Evolutionary conservation across 92 coral and sea anemone genomes (phyloP), one percentile per base, ranked within the genome.

Genomic region (Actinernus sp.): DNA sequence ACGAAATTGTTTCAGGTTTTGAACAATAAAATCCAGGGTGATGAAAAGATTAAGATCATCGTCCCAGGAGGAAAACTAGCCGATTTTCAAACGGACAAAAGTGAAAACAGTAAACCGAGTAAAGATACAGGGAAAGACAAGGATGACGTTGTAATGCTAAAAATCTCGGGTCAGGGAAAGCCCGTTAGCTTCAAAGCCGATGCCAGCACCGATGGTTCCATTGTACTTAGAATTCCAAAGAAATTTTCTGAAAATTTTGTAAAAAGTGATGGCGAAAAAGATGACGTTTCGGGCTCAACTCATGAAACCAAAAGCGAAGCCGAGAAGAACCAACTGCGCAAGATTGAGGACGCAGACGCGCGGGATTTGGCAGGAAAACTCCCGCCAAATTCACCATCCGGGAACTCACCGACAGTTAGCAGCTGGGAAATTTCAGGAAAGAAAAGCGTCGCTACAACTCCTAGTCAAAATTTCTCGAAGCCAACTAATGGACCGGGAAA

Each of bases 131-230:
- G 47, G 58, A 37, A 19, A 18, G 52, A 31, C 3, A 47, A 73
- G 20, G 63, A 49, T 28, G 73, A 67, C 22, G 84, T 21, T 37
- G 88, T 90, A 23, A 80, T 80, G 20, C 40, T 90, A 1, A 85
- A 85, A 54, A 90, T 89, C 34, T 68, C 87, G 17, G 89, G 89
- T 10, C 53, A 63, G 8, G 96, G 96, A 25, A 81, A 64, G 41
- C 96, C 96, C 14, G 92, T 86, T 5, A 90, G 96, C 49, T 85
- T 90, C 21, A 90, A 81, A 39, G 87, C 96, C n/a, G 96, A 83
- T 20, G 65, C 96, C 21, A 86, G 92, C 17, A 51, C 55, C 21
- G 96, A 90, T 20, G 96, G 96, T 2, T 90, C 96, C 6, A 55
- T 90, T 27, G 61, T 85, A 1, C 66, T 90, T 27, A 78, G 78